Conservation (phyloP, 2,797 vertebrate genomes). For the Toxotes lorentzi region DNA sequence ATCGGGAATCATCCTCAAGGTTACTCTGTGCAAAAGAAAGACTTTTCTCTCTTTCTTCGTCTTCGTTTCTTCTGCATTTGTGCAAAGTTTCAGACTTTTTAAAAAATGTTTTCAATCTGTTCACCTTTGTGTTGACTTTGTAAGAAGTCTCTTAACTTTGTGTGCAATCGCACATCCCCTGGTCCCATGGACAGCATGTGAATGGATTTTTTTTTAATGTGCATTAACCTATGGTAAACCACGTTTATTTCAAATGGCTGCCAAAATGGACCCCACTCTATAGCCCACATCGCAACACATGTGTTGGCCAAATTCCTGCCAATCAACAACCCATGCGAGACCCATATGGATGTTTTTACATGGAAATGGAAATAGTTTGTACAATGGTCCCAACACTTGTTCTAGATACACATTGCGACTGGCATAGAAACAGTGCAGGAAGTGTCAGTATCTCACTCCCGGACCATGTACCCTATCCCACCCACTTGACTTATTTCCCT, state of each 20-base stretch:
- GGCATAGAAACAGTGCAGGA: constrained; percentile 4
- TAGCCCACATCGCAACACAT: background rate
- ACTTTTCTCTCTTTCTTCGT: background rate
- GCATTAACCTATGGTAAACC: background rate
- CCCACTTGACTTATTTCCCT: constrained; percentile 3
- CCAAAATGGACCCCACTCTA: background rate
- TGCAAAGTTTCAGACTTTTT: background rate
- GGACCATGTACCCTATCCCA: background rate
- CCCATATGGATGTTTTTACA: constrained; percentile 10
- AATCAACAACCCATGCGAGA: constrained; percentile 15
- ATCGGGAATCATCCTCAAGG: constrained; percentile 7
- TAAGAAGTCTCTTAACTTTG: background rate
- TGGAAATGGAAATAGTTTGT: background rate
- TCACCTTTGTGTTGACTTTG: too few relatives aligned
- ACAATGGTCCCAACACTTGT: background rate
- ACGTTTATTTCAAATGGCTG: background rate
- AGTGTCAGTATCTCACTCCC: background rate
- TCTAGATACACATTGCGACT: background rate
- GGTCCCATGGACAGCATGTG: too few relatives aligned
- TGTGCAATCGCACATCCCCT: background rate
- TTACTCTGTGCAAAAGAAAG: background rate
- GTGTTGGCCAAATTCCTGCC: background rate
- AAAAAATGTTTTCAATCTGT: too few relatives aligned
- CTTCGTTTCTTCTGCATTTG: background rate
- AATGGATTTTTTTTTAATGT: background rate